phyloP scores from a whole-genome alignment of 1,140 invertebrate species.

The Drosophila nebulosa region DNA sequence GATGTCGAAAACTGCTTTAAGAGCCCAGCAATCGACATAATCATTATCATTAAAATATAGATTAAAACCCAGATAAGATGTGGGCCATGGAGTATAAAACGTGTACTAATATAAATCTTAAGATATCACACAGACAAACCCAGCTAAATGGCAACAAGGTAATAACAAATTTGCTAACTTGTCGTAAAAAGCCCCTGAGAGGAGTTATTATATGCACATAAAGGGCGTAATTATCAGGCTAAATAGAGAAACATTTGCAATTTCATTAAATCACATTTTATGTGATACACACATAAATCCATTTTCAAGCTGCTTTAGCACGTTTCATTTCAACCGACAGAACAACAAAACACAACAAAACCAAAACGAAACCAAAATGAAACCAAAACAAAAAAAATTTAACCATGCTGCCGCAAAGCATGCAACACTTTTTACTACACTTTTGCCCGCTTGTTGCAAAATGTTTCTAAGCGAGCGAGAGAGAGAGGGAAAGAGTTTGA shows the following conservation, averaged over 20 bases:
- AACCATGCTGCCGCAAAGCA: slow-evolving; percentile 53
- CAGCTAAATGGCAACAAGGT: slow-evolving; percentile 24
- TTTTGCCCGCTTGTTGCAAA: slow-evolving; percentile 1
- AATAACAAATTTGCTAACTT: not conserved
- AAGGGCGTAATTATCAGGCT: not conserved
- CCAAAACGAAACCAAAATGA: no score
- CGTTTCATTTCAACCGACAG: slow-evolving; percentile 52
- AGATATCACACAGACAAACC: slow-evolving; percentile 51
- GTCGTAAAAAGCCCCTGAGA: not conserved
- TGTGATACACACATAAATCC: slow-evolving; percentile 19
- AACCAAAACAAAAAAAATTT: slow-evolving; percentile 19
- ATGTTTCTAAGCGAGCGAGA: not conserved
- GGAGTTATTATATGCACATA: not conserved
- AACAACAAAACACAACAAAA: no score
- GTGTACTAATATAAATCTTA: slow-evolving; percentile 65
- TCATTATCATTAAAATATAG: slow-evolving; percentile 51
- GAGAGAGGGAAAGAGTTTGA: not conserved
- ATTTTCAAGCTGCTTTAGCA: slow-evolving; percentile 59
- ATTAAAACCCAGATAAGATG: slow-evolving; percentile 67
- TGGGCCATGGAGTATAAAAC: slow-evolving; percentile 10
- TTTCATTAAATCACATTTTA: not conserved
- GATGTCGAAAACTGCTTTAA: slow-evolving; percentile 30
- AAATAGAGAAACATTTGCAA: not conserved
- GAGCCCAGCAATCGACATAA: slow-evolving; percentile 52
- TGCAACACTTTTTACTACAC: slow-evolving; percentile 29